Evolutionary conservation across 2,113 vertebrate genomes (phyloP).

Genomic region (Haemorhous mexicanus): DNA sequence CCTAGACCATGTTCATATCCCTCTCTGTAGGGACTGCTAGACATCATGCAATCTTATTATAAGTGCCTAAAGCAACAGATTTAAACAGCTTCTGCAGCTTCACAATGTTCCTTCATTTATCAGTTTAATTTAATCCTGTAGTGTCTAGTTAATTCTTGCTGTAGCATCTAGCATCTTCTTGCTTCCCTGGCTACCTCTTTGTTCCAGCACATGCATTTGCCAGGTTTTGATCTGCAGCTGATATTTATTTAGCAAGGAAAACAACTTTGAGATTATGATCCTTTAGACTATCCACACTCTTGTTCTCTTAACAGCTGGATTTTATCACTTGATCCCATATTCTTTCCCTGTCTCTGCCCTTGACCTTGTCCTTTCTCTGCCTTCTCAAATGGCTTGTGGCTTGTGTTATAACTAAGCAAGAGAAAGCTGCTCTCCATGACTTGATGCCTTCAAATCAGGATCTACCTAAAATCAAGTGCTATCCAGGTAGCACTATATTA

Average conservation of each 20-base stretch:
- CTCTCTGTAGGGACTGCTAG: neutral
- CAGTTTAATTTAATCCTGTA: neutral
- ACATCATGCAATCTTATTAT: neutral
- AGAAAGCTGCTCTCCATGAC: neutral
- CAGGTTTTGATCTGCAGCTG: neutral
- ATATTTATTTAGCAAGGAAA: constrained; percentile 9
- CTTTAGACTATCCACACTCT: neutral
- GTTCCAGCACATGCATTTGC: neutral
- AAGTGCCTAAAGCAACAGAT: neutral
- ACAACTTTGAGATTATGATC: neutral
- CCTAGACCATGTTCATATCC: neutral
- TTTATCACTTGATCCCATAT: neutral
- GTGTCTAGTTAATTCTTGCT: neutral
- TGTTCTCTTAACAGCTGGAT: neutral
- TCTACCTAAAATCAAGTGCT: neutral
- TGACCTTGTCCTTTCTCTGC: neutral
- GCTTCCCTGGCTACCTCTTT: neutral
- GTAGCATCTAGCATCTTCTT: neutral
- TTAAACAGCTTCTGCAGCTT: neutral
- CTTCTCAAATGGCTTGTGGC: neutral
- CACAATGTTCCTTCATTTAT: neutral
- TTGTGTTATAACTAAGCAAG: neutral
- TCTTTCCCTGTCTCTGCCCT: neutral
- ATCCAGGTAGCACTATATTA: neutral
- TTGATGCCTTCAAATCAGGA: neutral